Evolutionary conservation across 2,797 vertebrate species (phyloP), one percentile per base, ranked within the genome.

Genomic region (Scleropages formosus): DNA sequence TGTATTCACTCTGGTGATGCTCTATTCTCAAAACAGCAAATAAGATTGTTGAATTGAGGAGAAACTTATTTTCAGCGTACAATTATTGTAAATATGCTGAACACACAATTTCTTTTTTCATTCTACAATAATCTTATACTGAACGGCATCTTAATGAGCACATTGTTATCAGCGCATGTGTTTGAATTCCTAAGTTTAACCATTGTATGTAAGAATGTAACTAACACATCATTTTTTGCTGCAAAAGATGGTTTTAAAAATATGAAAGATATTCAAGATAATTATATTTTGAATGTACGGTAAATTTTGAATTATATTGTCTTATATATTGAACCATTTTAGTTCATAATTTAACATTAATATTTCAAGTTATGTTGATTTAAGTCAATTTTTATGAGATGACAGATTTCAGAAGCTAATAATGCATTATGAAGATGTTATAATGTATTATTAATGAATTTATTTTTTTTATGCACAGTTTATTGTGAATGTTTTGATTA

Each of bases 1-100:
- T 71, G 68, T 71, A 71, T 71, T 71, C 51, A 26, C 68, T 71
- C 47, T 71, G 49, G 53, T 58, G 51, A 51, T 56, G 49, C 56
- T 71, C 27, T 49, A 46, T 49, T 44, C 69, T 69, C 44, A 69
- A 49, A 71, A n/a, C n/a, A n/a, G n/a, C n/a, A n/a, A 56, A 47
- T 46, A 53, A 56, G 58, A 71, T 18, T 56, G 24, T 58, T 27
- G 22, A 51, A 51, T 71, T 70, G 65, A 68, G 18, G 39, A 70
- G 53, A 70, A 71, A 71, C 51, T 71, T 71, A 27, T 27, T 71
- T 71, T 71, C 68, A 27, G 20, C 53, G 68, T 46, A 53, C 53
- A n/a, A 26, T 56, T 71, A 31, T 15, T 71, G 68, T 71, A 71
- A 24, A 71, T 71, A 71, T 71, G 49, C 49, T n/a, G 56, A 56